These are phyloP conservation scores for Rhinella marina DNA, from an alignment of 2,797 vertebrate genomes.

Conservation along the genomic window DNA sequence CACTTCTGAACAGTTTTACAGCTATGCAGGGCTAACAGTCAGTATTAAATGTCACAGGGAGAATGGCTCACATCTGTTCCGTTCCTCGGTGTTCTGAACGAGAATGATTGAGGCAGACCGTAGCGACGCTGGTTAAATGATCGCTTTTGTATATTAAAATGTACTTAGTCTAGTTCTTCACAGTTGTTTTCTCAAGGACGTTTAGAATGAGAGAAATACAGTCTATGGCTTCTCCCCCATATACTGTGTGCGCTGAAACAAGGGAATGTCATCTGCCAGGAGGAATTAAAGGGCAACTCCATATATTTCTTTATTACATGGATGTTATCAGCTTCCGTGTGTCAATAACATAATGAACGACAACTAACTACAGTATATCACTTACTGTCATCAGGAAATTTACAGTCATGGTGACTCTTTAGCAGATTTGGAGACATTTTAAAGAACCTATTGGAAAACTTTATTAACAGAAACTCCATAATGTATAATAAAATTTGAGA, in stretches of 20 bases:
- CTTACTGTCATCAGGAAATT: too few species aligned
- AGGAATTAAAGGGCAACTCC: background rate
- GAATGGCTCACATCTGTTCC: slow-evolving; percentile 61
- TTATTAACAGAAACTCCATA: too few species aligned
- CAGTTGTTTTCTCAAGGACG: slow-evolving; percentile 57
- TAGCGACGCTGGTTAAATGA: slow-evolving; percentile 50
- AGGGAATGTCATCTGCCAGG: background rate
- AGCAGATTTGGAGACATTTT: too few species aligned
- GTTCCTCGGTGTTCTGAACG: slow-evolving; percentile 42
- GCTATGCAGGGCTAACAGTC: slow-evolving; percentile 57
- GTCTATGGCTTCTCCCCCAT: slow-evolving; percentile 22
- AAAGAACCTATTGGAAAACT: too few species aligned
- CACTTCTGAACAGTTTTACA: slow-evolving; percentile 61
- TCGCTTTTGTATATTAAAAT: slow-evolving; percentile 60
- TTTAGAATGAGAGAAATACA: slow-evolving; percentile 19
- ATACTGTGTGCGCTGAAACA: background rate
- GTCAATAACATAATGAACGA: background rate
- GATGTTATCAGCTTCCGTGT: background rate
- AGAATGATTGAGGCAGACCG: slow-evolving; percentile 47
- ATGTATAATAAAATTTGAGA: too few species aligned
- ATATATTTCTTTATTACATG: background rate
- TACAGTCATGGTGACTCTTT: too few species aligned
- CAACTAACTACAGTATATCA: background rate
- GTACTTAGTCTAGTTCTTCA: slow-evolving; percentile 55
- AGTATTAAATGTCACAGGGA: slow-evolving; percentile 58